Evolutionary conservation across 2,797 vertebrate genomes (phyloP).

Genomic region (Lerista edwardsae): DNA sequence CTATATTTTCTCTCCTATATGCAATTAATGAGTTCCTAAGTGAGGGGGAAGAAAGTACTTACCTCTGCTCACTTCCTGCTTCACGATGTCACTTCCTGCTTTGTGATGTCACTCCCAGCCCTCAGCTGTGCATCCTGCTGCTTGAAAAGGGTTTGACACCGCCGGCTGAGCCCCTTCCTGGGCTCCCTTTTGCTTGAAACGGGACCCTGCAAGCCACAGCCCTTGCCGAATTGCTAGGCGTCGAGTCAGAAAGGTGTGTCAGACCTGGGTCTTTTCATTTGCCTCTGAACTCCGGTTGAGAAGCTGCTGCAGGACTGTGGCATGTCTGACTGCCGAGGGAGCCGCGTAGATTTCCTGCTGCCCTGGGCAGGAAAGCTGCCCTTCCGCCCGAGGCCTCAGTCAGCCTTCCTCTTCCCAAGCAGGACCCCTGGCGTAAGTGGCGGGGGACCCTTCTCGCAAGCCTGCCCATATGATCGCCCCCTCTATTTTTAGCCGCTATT

Average conservation of each 20-base stretch:
- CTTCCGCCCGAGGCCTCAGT: not conserved
- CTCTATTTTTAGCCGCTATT: slow-evolving; percentile 67
- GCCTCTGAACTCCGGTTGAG: slow-evolving; percentile 10
- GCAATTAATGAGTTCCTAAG: too few species aligned
- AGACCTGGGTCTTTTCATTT: too few species aligned
- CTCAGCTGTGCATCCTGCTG: too few species aligned
- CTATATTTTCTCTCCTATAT: too few species aligned
- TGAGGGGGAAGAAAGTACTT: too few species aligned
- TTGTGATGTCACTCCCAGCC: too few species aligned
- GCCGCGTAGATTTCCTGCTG: slow-evolving; percentile 18
- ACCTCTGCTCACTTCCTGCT: too few species aligned
- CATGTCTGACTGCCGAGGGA: slow-evolving; percentile 47
- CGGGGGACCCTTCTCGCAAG: slow-evolving; percentile 24
- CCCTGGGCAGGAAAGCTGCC: slow-evolving; percentile 32
- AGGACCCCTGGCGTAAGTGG: slow-evolving; percentile 25
- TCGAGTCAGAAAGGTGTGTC: too few species aligned
- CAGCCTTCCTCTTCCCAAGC: not conserved
- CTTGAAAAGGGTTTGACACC: too few species aligned
- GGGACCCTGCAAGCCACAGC: too few species aligned
- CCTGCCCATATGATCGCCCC: slow-evolving; percentile 34
- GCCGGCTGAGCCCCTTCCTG: not conserved
- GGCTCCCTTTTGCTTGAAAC: too few species aligned
- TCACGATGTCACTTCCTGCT: too few species aligned
- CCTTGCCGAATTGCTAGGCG: not conserved
- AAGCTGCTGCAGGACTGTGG: slow-evolving; percentile 32